Conservation (phyloP, 2,113 vertebrate species). For the Chamaetylas fuelleborni region DNA sequence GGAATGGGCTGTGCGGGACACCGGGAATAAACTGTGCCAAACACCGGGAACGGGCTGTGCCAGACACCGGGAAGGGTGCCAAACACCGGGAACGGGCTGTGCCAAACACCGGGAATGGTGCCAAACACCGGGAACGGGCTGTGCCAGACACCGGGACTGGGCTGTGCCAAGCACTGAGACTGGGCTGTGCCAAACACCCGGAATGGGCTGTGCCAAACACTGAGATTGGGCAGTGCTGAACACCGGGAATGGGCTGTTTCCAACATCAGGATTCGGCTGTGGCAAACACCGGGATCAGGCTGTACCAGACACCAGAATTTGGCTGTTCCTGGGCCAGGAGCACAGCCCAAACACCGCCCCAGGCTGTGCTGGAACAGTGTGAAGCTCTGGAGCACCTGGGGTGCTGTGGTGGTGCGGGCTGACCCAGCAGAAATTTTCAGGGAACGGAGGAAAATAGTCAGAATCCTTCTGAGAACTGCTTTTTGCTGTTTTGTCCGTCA, state of each 20-base stretch:
- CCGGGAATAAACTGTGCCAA: not conserved
- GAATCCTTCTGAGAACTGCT: not conserved
- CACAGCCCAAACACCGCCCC: not conserved
- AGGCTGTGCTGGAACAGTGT: not conserved
- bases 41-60: not conserved
- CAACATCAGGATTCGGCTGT: too few species aligned
- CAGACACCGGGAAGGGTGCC: not conserved
- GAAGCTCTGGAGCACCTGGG: not conserved
- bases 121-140: not conserved
- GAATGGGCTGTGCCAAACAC: too few species aligned
- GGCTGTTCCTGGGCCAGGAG: too few species aligned
- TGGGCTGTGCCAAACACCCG: too few species aligned
- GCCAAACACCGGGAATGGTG: not conserved
- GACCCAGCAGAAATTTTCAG: accelerated
- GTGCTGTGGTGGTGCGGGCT: not conserved
- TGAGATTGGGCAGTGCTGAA: not conserved
- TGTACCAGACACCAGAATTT: accelerated
- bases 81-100: not conserved
- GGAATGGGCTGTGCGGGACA: too few species aligned
- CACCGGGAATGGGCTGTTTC: not conserved
- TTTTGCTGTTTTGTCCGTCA: not conserved
- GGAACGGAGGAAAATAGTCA: not conserved
- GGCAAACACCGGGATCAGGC: too few species aligned
- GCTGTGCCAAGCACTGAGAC: too few species aligned
- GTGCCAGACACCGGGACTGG: not conserved